phyloP scores from a whole-genome alignment of 92 coral and sea anemone species.

The Phenganax subtilis region DNA sequence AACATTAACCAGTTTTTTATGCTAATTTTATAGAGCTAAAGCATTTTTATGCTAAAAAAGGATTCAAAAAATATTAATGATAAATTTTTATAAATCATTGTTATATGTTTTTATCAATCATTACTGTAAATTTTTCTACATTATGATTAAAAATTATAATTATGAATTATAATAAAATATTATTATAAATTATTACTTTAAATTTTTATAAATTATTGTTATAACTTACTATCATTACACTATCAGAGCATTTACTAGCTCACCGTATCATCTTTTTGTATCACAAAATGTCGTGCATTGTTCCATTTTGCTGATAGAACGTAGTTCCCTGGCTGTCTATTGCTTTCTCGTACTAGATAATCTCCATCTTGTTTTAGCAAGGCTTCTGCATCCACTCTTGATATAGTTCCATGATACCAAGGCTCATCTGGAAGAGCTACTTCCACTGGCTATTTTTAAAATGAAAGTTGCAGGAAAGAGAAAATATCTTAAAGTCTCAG shows the following conservation, averaged over 20 bases:
- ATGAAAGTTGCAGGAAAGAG: not conserved
- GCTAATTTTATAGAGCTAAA: no score
- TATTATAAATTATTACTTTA: not conserved
- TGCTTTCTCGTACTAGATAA: slow-evolving; percentile 90
- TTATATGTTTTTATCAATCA: not conserved
- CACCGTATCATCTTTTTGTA: slow-evolving; percentile 76
- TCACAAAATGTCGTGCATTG: slow-evolving; percentile 67
- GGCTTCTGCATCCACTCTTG: slow-evolving; percentile 62
- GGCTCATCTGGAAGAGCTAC: slow-evolving; percentile 67
- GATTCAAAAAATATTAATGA: not conserved
- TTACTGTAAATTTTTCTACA: not conserved
- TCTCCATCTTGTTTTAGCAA: slow-evolving; percentile 69
- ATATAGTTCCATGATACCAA: slow-evolving; percentile 92
- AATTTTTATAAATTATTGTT: not conserved
- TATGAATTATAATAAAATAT: not conserved
- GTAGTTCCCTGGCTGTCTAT: slow-evolving; percentile 75
- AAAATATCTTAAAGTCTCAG: not conserved
- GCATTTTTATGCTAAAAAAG: not conserved
- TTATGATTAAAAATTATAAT: not conserved
- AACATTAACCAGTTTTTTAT: no score
- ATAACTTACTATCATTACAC: not conserved
- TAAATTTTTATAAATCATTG: no score
- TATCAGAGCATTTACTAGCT: slow-evolving; percentile 16
- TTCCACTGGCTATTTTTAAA: slow-evolving; percentile 54
- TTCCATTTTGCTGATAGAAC: slow-evolving; percentile 68